Conservation (phyloP, 2,113 vertebrate species). For the Laticauda laticaudata region DNA sequence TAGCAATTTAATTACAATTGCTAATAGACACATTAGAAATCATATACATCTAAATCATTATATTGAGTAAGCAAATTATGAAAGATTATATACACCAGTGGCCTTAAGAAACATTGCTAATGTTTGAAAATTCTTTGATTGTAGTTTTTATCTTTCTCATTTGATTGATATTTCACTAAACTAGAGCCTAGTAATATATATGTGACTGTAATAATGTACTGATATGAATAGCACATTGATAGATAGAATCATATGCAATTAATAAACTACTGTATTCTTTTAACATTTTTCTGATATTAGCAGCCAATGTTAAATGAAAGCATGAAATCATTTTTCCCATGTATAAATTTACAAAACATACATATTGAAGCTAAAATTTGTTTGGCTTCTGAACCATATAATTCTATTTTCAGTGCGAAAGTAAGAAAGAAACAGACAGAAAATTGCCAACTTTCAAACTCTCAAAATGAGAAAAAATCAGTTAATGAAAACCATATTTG, state of each 20-base stretch:
- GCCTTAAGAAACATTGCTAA: neutral
- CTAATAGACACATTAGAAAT: neutral
- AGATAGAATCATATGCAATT: neutral
- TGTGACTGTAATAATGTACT: neutral
- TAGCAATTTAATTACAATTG: neutral
- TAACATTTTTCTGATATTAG: neutral
- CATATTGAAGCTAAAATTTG: neutral
- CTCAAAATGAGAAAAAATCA: neutral
- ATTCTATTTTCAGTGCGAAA: neutral
- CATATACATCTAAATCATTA: neutral
- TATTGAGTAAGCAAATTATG: neutral
- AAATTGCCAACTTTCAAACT: neutral
- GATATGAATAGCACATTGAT: neutral
- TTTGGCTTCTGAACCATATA: neutral
- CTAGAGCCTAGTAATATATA: neutral
- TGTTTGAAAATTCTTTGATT: neutral
- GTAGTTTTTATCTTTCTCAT: neutral
- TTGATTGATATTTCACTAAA: neutral
- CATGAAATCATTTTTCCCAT: neutral
- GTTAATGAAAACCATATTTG: neutral
- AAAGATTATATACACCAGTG: neutral
- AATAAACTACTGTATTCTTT: neutral
- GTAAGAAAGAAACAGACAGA: neutral
- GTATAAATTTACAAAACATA: neutral
- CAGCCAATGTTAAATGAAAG: neutral